Evolutionary conservation across 1,140 invertebrate species (phyloP).

Genomic region (Coenobita brevimanus): DNA sequence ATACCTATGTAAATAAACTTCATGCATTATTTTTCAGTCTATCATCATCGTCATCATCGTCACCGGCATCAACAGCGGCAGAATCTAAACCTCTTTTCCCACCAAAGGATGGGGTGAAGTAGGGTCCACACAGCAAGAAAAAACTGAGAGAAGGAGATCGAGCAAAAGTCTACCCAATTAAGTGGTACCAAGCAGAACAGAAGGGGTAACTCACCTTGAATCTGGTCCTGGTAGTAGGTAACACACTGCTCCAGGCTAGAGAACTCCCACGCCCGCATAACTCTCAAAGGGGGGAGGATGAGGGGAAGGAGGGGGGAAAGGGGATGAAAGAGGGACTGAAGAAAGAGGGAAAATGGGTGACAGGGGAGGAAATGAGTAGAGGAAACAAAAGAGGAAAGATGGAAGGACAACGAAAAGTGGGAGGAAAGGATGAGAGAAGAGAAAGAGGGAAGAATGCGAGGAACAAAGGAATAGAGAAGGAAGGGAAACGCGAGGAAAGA

Average conservation of each 20-base stretch:
- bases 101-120: too few species aligned
- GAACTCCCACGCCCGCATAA: conserved; percentile 32
- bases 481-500: neutral
- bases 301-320: neutral
- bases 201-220: neutral
- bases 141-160: neutral
- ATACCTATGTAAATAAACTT: too few species aligned
- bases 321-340: neutral
- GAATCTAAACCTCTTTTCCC: neutral
- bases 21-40: too few species aligned
- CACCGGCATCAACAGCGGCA: neutral
- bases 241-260: conserved; percentile 29
- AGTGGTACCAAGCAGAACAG: too few species aligned
- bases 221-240: conserved; percentile 28
- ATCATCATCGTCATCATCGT: too few species aligned
- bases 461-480: neutral
- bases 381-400: neutral
- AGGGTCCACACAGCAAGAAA: too few species aligned
- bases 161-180: too few species aligned
- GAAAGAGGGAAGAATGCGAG: neutral
- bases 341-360: neutral
- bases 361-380: neutral
- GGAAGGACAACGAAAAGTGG: neutral
- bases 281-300: neutral
- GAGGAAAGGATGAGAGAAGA: neutral